Base-by-base conservation (phyloP, 1,140 invertebrate species). In the Diplogasteroides magnus region DNA sequence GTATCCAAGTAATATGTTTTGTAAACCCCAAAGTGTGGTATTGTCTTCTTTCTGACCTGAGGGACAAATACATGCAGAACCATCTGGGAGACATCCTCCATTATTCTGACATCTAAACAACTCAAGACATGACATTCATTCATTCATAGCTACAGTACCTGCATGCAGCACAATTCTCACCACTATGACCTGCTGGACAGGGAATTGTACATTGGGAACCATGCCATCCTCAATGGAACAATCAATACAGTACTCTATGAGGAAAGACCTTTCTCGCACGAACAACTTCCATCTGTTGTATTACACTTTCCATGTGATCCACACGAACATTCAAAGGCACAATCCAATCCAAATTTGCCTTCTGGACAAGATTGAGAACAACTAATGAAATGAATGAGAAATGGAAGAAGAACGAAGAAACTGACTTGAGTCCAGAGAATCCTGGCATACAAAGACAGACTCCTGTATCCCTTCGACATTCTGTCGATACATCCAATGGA, bases 51-150 rank as follows among this genome's bases (percentile, higher is more conserved):
- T n/a, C n/a, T 48, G 6, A 48, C 83, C 92, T 31, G 91, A 89
- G 70, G 88, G 83, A 83, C 92, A 94, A 69, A 90, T 87, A 79
- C 92, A 95, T 71, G 86, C 84, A 19, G 93, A 93, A 61, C 88
- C 90, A 61, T 89, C 85, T 69, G 89, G 86, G 84, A 95, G 88
- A 84, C 93, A 97, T 65, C 25, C 80, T 15, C 91, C 93, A 48
- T 88, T 89, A 83, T 98, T 97, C 80, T 95, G 91, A 85, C 95
- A 98, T n/a, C n/a, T n/a, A n/a, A n/a, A n/a, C n/a, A n/a, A n/a
- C n/a, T n/a, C n/a, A n/a, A n/a, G n/a, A n/a, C n/a, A n/a, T n/a
- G n/a, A n/a, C n/a, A n/a, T n/a, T n/a, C n/a, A n/a, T n/a, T n/a
- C n/a, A n/a, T n/a, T n/a, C n/a, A n/a, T n/a, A n/a, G n/a, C n/a